phyloP scores from a whole-genome alignment of 2,797 vertebrate species.

The Poecilia velifera region DNA sequence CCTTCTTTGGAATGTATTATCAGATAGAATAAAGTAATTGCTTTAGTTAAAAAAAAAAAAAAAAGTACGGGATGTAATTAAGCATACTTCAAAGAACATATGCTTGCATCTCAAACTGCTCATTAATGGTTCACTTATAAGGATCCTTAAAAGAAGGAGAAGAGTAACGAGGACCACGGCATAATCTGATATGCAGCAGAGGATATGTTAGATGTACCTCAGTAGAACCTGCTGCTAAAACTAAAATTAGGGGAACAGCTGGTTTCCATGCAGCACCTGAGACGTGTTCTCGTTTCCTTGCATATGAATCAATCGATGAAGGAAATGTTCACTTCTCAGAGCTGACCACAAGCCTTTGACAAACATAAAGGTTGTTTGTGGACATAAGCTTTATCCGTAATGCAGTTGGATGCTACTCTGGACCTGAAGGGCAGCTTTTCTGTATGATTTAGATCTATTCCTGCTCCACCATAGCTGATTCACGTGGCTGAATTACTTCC shows the following conservation, averaged over 20 bases:
- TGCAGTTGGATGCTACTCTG: neutral
- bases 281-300: constrained; percentile 16
- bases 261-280: constrained; percentile 20
- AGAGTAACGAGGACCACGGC: constrained; percentile 25
- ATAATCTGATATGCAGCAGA: constrained; percentile 34
- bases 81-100: constrained; percentile 37
- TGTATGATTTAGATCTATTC: neutral
- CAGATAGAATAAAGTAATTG: constrained; percentile 31
- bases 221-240: constrained; percentile 18
- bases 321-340: neutral
- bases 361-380: neutral
- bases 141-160: constrained; percentile 32
- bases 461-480: neutral
- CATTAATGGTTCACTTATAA: constrained; percentile 36
- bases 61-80: constrained; percentile 30
- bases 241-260: constrained; percentile 19
- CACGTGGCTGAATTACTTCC: neutral
- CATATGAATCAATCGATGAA: constrained; percentile 1
- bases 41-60: constrained; percentile 22
- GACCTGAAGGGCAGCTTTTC: neutral
- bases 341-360: neutral
- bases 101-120: constrained; percentile 41
- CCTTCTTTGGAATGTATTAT: constrained; percentile 35
- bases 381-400: neutral
- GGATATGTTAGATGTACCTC: constrained; percentile 29